Conservation (phyloP, 1,140 invertebrate genomes). For the Philopotamus ludificatus region DNA sequence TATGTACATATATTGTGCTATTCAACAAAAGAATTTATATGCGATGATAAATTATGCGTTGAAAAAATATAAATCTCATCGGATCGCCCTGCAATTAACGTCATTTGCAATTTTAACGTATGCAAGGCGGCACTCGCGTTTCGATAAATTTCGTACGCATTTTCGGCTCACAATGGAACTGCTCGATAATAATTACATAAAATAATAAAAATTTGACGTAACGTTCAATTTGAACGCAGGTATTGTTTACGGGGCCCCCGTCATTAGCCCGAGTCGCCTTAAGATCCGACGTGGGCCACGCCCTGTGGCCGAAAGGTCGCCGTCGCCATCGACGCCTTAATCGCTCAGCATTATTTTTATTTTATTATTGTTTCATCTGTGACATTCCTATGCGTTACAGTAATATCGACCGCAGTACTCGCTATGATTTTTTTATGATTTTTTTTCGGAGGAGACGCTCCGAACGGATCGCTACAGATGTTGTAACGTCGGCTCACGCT, state of each 20-base stretch:
- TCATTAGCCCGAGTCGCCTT: slow-evolving; percentile 18
- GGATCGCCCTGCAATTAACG: too few species aligned
- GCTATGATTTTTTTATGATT: slow-evolving; percentile 7
- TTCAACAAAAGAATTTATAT: too few species aligned
- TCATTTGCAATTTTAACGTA: too few species aligned
- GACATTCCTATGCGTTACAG: slow-evolving; percentile 11
- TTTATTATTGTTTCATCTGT: background rate
- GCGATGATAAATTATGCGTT: too few species aligned
- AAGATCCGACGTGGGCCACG: slow-evolving; percentile 1
- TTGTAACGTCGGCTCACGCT: background rate
- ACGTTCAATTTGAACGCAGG: slow-evolving; percentile 17
- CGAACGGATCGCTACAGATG: background rate
- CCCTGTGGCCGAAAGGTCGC: too few species aligned
- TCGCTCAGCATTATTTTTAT: background rate
- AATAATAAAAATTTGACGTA: slow-evolving; percentile 30
- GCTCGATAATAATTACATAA: slow-evolving; percentile 5
- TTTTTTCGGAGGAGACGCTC: background rate
- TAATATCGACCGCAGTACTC: background rate
- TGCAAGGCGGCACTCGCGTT: too few species aligned
- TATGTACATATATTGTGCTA: too few species aligned
- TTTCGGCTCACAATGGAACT: background rate
- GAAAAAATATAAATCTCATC: too few species aligned
- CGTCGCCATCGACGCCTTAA: background rate
- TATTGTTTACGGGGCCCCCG: slow-evolving; percentile 16
- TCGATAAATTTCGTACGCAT: too few species aligned